Evolutionary conservation across 2,113 vertebrate species (phyloP).

Genomic region (Danionella cerebrum): DNA sequence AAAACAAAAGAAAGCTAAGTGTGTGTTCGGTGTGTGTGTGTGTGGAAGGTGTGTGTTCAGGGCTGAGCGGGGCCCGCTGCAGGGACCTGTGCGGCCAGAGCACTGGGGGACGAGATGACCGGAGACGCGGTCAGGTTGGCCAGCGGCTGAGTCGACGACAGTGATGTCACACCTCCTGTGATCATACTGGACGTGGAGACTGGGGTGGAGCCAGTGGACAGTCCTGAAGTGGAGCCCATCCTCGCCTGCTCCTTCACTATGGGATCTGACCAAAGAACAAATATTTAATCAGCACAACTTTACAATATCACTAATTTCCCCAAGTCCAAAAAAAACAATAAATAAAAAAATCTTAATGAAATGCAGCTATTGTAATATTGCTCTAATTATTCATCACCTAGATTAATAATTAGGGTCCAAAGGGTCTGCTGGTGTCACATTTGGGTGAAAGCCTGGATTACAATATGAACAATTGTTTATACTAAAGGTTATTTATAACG

Average conservation of each 20-base stretch:
- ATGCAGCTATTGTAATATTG: too few species aligned
- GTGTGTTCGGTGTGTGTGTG: conserved; percentile 7
- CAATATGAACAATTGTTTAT: too few species aligned
- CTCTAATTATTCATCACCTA: too few species aligned
- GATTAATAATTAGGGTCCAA: too few species aligned
- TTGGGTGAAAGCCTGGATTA: too few species aligned
- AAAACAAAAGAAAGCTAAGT: conserved; percentile 25
- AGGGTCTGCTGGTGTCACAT: too few species aligned
- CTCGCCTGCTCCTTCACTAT: conserved; percentile 58
- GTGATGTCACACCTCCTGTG: conserved; percentile 53
- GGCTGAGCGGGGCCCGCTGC: conserved; percentile 48
- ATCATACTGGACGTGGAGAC: conserved; percentile 60
- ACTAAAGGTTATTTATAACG: too few species aligned
- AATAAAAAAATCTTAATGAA: too few species aligned
- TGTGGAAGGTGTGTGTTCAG: conserved; percentile 40
- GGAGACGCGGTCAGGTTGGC: conserved; percentile 52
- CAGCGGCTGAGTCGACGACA: conserved; percentile 50
- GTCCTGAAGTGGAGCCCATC: conserved; percentile 44
- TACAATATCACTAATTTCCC: too few species aligned
- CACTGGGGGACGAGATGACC: conserved; percentile 51
- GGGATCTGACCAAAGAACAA: conserved; percentile 38
- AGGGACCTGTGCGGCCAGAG: conserved; percentile 51
- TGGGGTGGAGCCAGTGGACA: conserved; percentile 48
- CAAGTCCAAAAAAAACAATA: too few species aligned
- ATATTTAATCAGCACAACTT: not conserved